Percentiles rank a stretch among this genome's conserved stretches.
Evolutionary conservation across 2,888 invertebrate genomes (phyloP).

Genomic region (Noctua comes): DNA sequence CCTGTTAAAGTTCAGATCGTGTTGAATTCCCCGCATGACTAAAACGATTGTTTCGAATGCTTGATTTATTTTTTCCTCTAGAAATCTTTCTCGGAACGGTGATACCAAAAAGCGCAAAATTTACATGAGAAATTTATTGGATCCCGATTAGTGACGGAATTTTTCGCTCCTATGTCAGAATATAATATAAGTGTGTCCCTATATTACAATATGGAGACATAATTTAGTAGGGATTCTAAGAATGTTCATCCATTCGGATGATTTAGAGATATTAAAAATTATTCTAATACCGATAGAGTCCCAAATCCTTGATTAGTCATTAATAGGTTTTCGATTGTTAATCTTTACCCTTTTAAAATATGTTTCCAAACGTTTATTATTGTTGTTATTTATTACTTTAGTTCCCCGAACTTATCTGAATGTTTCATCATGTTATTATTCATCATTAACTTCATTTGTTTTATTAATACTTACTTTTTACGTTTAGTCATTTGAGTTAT

Average conservation of each 20-base stretch:
- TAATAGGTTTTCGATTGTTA: slow-evolving; percentile 82
- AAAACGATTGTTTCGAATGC: slow-evolving; percentile 74
- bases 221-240: slow-evolving; percentile 81
- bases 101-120: slow-evolving; percentile 78
- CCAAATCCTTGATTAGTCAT: slow-evolving; percentile 83
- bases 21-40: slow-evolving; percentile 80
- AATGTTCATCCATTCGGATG: slow-evolving; percentile 78
- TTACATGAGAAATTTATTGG: slow-evolving; percentile 85
- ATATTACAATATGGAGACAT: slow-evolving; percentile 79
- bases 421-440: slow-evolving; percentile 61
- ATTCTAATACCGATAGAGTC: slow-evolving; percentile 74
- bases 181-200: slow-evolving; percentile 83
- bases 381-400: slow-evolving; percentile 64
- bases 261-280: slow-evolving; percentile 84
- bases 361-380: slow-evolving; percentile 68
- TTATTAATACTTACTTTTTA: slow-evolving; percentile 57
- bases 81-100: slow-evolving; percentile 77
- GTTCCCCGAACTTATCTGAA: slow-evolving; percentile 62
- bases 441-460: slow-evolving; percentile 64
- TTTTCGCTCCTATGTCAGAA: slow-evolving; percentile 82
- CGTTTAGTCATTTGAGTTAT: slow-evolving; percentile 59
- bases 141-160: slow-evolving; percentile 77
- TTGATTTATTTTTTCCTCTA: slow-evolving; percentile 70
- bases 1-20: slow-evolving; percentile 76
- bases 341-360: slow-evolving; percentile 74